Conservation (phyloP, 2,113 vertebrate genomes). For the Carassius carassius region DNA sequence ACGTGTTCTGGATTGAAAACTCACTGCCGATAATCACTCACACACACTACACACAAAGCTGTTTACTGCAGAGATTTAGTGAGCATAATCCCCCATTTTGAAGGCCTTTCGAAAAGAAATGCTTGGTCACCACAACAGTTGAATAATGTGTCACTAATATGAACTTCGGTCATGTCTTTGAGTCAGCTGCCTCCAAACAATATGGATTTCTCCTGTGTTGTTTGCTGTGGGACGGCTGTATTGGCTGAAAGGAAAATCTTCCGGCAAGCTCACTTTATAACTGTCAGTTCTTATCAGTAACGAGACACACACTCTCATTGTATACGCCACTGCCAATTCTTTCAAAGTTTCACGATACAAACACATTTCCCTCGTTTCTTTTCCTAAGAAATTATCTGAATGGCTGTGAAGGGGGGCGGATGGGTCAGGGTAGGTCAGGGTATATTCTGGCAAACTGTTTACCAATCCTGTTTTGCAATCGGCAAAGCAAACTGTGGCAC, state of each 20-base stretch:
- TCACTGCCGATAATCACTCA: constrained; percentile 22
- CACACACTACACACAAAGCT: constrained; percentile 25
- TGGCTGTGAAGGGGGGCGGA: not conserved
- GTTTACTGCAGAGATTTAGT: constrained; percentile 26
- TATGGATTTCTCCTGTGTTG: constrained; percentile 15
- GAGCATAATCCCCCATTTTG: constrained; percentile 22
- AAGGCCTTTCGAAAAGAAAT: constrained; percentile 1
- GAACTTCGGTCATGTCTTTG: constrained; percentile 38
- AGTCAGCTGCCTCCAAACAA: constrained; percentile 22
- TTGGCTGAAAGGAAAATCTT: not conserved
- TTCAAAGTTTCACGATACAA: not conserved
- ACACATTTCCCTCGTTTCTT: not conserved
- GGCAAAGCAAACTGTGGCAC: too few species aligned
- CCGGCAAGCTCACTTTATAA: constrained; percentile 26
- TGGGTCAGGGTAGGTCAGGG: not conserved
- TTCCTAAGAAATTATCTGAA: not conserved
- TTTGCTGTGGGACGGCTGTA: not conserved
- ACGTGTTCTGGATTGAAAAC: constrained; percentile 20
- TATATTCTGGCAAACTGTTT: too few species aligned
- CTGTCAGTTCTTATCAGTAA: constrained; percentile 7
- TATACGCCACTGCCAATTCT: not conserved
- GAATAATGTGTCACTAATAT: constrained; percentile 39
- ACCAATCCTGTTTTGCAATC: too few species aligned
- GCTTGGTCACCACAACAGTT: constrained; percentile 22
- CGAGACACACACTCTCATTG: constrained; percentile 15